Percentiles rank a stretch among this genome's conserved stretches.
phyloP scores from a whole-genome alignment of 2,797 vertebrate species.

The Chaenodraco wilsoni region DNA sequence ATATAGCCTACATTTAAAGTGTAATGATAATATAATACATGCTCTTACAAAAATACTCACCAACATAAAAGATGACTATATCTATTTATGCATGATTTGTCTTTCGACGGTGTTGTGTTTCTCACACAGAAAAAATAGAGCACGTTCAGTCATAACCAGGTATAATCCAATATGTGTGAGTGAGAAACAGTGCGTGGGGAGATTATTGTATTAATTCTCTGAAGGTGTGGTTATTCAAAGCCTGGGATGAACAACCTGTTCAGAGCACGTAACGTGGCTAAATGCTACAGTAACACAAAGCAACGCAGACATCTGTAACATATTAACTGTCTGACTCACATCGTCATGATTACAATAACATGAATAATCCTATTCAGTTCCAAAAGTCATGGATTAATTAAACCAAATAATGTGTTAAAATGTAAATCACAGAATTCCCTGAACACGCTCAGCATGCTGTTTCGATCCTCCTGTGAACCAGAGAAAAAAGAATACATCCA shows the following conservation, averaged over 20 bases:
- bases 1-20: no score
- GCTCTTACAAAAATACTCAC: no score
- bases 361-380: background rate
- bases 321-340: background rate
- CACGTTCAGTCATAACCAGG: background rate
- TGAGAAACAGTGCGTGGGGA: background rate
- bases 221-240: background rate
- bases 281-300: background rate
- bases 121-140: background rate
- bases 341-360: background rate
- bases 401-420: background rate
- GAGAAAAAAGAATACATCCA: conserved; percentile 1
- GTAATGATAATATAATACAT: no score
- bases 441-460: conserved; percentile 11
- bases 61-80: background rate
- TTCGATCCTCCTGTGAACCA: conserved; percentile 11
- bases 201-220: conserved; percentile 5
- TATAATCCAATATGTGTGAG: conserved; percentile 10
- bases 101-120: background rate
- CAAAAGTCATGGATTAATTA: background rate
- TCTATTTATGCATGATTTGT: background rate
- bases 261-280: no score
- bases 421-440: conserved; percentile 1
- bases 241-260: background rate
- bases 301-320: background rate